Evolutionary conservation across 2,888 invertebrate genomes (phyloP).

Genomic region (Acrobasis suavella): DNA sequence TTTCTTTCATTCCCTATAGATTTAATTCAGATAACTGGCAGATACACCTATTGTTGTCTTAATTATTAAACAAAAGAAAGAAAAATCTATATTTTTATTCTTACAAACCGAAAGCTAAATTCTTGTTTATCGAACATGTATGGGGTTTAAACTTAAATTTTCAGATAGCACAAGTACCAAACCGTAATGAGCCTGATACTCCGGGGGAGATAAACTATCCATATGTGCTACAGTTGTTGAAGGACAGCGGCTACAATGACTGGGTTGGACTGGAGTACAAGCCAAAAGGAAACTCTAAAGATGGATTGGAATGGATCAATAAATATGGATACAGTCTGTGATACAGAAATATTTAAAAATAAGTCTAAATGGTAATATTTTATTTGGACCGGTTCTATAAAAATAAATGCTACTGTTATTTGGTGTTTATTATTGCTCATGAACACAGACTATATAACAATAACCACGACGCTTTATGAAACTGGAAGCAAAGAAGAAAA

Average conservation of each 20-base stretch:
- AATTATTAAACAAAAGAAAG: too few relatives aligned
- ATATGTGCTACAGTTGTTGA: slow-evolving; percentile 86
- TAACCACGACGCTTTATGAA: too few relatives aligned
- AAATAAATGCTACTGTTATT: not conserved
- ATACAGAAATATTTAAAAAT: slow-evolving; percentile 29
- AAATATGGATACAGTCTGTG: slow-evolving; percentile 84
- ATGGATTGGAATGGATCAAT: slow-evolving; percentile 88
- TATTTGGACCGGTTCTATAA: not conserved
- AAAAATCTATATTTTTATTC: too few relatives aligned
- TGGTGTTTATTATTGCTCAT: not conserved
- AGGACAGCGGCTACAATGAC: slow-evolving; percentile 88
- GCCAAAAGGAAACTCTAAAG: slow-evolving; percentile 83
- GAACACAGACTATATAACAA: too few relatives aligned
- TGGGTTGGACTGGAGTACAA: slow-evolving; percentile 96
- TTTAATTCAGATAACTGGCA: too few relatives aligned
- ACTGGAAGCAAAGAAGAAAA: too few relatives aligned
- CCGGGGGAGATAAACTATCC: slow-evolving; percentile 93
- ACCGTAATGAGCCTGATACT: slow-evolving; percentile 92
- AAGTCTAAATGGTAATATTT: not conserved
- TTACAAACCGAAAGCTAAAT: too few relatives aligned
- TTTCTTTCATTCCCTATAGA: too few relatives aligned
- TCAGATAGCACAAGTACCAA: slow-evolving; percentile 95
- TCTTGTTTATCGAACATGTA: too few relatives aligned
- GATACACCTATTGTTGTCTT: too few relatives aligned
- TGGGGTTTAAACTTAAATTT: slow-evolving; percentile 44